Conservation (phyloP, 2,888 invertebrate genomes). For the Spodoptera littoralis region DNA sequence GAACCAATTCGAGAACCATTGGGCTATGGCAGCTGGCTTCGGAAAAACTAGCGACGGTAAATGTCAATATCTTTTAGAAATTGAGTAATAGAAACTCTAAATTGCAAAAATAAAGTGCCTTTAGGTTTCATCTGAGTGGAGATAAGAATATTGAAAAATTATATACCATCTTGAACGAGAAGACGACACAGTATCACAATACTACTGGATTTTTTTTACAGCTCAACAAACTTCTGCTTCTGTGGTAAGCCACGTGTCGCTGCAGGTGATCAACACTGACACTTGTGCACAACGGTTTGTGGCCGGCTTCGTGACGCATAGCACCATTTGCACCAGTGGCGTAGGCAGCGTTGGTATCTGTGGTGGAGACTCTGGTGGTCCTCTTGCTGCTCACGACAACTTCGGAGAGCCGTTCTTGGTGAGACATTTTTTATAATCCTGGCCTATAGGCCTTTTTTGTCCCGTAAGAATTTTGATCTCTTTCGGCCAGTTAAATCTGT, state of each 20-base stretch:
- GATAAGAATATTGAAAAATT: background rate
- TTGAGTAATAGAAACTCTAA: background rate
- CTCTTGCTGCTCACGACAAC: slow-evolving; percentile 31
- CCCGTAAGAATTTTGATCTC: too few species aligned
- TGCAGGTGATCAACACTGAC: slow-evolving; percentile 62
- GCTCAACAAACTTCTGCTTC: slow-evolving; percentile 59
- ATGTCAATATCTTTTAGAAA: slow-evolving; percentile 25
- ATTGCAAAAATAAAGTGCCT: background rate
- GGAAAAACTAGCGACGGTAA: slow-evolving; percentile 73
- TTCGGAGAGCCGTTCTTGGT: slow-evolving; percentile 21
- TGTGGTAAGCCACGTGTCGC: slow-evolving; percentile 62
- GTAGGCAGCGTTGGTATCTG: slow-evolving; percentile 69
- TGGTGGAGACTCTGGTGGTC: slow-evolving; percentile 74
- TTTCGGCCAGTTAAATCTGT: too few species aligned
- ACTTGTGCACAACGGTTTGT: slow-evolving; percentile 48
- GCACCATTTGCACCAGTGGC: slow-evolving; percentile 71
- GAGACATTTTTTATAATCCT: background rate
- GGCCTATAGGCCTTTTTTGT: slow-evolving; percentile 26
- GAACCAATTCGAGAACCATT: slow-evolving; percentile 64
- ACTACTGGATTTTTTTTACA: slow-evolving; percentile 28
- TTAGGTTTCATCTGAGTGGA: background rate
- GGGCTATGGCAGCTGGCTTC: slow-evolving; percentile 69
- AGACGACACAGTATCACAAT: too few species aligned
- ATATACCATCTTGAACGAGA: too few species aligned
- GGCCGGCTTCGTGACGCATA: slow-evolving; percentile 45